Evolutionary conservation across 2,888 invertebrate species (phyloP), one percentile per base, ranked within the genome.

Genomic region (Galerucella nymphaeae): DNA sequence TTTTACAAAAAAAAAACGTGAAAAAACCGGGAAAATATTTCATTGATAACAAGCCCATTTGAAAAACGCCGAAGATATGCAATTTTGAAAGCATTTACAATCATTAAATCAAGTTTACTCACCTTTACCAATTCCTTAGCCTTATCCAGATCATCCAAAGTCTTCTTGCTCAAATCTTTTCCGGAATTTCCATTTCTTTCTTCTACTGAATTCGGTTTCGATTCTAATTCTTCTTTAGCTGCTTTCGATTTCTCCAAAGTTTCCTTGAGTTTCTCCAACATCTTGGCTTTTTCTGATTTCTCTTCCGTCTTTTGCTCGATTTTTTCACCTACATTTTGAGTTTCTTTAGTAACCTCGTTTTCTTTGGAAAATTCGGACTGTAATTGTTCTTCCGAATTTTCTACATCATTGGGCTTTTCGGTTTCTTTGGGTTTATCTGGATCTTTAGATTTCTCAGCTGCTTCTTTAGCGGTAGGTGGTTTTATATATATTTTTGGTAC

Each of bases 401-500:
- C 58, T 23, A 13, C 5, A 20, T 42, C 38, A 0, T 16, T 64
- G 10, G 20, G 48, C 6, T 13, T 41, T 57, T 59, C 50, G 18
- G 16, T n/a, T 48, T 66, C 70, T 59, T 64, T 72, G 68, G 73
- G 50, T 71, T 75, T 63, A 45, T 78, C 61, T 16, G 41, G 30
- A 68, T 74, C 74, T 64, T 78, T 72, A 70, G 74, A 59, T 73
- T 76, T 63, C 41, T 78, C 61, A 30, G 23, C 2, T 11, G 55
- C 20, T 70, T 75, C 74, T 67, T 78, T 76, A 11, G 64, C 58
- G 10, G 74, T 75, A 0, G 76, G 57, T 14, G 81, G 80, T 72
- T 79, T 80, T 58, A 82, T 80, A 69, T 80, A 79, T 63, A 80
- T 82, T 72, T 82, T 81, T 16, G 81, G 81, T 57, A 82, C 80